Evolutionary conservation across 2,888 invertebrate species (phyloP).

Genomic region (Saturnia pavonia): DNA sequence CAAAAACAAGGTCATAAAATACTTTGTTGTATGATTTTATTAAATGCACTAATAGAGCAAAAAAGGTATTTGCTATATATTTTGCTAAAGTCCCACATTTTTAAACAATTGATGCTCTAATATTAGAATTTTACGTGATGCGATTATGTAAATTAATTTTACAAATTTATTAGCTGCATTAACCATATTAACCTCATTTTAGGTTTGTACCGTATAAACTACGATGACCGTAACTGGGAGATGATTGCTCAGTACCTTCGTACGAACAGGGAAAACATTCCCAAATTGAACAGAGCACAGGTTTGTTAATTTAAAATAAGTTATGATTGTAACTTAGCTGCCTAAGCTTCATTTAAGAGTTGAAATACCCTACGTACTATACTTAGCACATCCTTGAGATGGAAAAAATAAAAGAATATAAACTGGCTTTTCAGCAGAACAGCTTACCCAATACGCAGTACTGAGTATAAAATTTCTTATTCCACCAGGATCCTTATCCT

Average conservation of each 20-base stretch:
- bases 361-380: no score
- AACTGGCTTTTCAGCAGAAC: no score
- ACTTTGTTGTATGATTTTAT: no score
- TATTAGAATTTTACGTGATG: neutral
- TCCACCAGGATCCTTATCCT: no score
- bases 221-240: constrained; percentile 82
- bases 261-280: constrained; percentile 71
- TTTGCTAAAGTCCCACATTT: neutral
- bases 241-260: constrained; percentile 73
- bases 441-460: no score
- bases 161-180: neutral
- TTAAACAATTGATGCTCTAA: neutral
- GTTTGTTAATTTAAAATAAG: constrained; percentile 45
- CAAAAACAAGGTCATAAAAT: no score
- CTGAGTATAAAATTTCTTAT: no score
- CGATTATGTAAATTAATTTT: neutral
- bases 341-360: no score
- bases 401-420: no score
- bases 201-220: constrained; percentile 87
- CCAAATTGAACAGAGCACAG: constrained; percentile 88
- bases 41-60: no score
- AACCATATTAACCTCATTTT: constrained; percentile 17
- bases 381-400: no score
- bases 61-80: no score
- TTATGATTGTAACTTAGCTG: neutral